These are phyloP conservation scores for Kradibia gibbosae DNA, from an alignment of 1,140 invertebrate species.

Conservation along the genomic window DNA sequence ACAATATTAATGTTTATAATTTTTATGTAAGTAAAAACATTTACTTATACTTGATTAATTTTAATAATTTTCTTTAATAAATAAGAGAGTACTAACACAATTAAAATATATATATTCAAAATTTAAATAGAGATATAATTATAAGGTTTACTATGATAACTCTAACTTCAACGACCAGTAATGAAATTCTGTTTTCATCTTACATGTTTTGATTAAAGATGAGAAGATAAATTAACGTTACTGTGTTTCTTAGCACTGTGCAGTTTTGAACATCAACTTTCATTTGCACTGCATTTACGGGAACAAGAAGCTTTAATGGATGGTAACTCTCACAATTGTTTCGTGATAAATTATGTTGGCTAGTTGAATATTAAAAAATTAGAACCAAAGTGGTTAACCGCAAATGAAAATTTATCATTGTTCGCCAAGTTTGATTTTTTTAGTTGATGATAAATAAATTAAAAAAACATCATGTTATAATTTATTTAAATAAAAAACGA, in stretches of 20 bases:
- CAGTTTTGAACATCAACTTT: slow-evolving; percentile 26
- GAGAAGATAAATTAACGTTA: slow-evolving; percentile 28
- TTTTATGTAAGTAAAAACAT: not conserved
- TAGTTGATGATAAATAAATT: not conserved
- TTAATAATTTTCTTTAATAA: no score
- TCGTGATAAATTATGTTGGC: slow-evolving; percentile 50
- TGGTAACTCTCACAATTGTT: slow-evolving; percentile 51
- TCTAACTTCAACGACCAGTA: not conserved
- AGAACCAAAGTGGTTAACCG: not conserved
- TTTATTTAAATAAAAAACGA: not conserved
- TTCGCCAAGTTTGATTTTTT: not conserved
- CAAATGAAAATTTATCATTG: slow-evolving; percentile 16
- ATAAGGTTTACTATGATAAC: not conserved
- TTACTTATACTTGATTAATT: no score
- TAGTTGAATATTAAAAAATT: not conserved
- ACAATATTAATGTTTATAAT: no score
- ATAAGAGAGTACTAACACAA: not conserved
- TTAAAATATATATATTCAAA: not conserved
- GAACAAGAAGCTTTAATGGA: slow-evolving; percentile 40
- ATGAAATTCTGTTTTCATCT: slow-evolving; percentile 5
- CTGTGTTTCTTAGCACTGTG: slow-evolving; percentile 7
- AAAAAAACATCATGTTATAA: not conserved
- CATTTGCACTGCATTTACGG: slow-evolving; percentile 8
- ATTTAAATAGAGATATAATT: not conserved
- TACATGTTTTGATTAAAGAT: slow-evolving; percentile 26